These are phyloP conservation scores for Microcebus tavaratra DNA, from an alignment of 2,113 vertebrate species.

Conservation along the genomic window DNA sequence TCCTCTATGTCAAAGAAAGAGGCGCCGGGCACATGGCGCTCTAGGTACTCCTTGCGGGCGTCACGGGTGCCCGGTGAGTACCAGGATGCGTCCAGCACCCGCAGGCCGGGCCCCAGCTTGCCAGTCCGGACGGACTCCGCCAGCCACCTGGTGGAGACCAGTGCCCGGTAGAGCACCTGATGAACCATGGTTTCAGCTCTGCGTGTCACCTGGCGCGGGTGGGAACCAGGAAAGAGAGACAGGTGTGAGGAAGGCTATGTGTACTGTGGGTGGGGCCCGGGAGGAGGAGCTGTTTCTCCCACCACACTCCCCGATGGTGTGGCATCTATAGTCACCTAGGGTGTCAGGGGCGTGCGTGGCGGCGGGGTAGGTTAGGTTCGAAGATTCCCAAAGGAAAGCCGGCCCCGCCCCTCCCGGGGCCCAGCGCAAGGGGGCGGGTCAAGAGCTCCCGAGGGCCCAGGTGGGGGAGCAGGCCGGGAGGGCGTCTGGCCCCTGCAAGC, in stretches of 20 bases:
- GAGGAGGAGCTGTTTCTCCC: not conserved
- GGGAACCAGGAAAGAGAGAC: constrained; percentile 51
- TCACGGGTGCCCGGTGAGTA: constrained; percentile 89
- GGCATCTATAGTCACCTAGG: not conserved
- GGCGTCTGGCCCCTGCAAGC: not conserved
- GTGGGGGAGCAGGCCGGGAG: not conserved
- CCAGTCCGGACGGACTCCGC: constrained; percentile 85
- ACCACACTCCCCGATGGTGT: not conserved
- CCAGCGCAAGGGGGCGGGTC: not conserved
- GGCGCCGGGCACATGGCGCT: constrained; percentile 92
- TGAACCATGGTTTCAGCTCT: constrained; percentile 79
- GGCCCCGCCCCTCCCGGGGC: not conserved
- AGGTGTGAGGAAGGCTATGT: not conserved
- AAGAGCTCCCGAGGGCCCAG: not conserved
- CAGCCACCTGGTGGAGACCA: constrained; percentile 92
- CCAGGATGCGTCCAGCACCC: constrained; percentile 94
- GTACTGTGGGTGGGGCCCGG: not conserved
- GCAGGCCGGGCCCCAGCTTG: constrained; percentile 83
- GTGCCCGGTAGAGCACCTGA: constrained; percentile 81
- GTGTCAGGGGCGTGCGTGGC: not conserved
- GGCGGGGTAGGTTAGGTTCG: not conserved
- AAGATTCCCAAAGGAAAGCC: not conserved
- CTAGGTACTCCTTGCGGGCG: constrained; percentile 88
- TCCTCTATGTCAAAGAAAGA: constrained; percentile 94
- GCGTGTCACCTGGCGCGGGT: constrained; percentile 49